Conservation (phyloP, 2,888 invertebrate genomes). For the Penaeus monodon region DNA sequence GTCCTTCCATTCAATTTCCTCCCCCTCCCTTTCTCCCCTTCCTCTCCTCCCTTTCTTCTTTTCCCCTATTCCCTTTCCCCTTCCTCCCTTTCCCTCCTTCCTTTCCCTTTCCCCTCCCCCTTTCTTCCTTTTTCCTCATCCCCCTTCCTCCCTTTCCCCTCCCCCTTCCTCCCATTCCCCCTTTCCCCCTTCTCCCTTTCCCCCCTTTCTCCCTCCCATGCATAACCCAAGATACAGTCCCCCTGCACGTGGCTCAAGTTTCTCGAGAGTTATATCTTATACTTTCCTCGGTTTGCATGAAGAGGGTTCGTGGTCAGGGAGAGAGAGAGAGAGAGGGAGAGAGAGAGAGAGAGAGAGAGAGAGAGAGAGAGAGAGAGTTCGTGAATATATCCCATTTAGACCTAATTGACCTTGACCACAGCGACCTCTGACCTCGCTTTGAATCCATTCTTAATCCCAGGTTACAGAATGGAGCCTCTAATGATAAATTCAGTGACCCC, state of each 20-base stretch:
- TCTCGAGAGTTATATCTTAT: no score
- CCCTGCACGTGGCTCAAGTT: no score
- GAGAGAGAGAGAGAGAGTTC: background rate
- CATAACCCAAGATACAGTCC: background rate
- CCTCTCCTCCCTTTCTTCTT: background rate
- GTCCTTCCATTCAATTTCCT: background rate
- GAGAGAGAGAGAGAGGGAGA: background rate
- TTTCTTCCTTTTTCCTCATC: no score
- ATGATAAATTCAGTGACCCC: no score
- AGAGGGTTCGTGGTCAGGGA: background rate
- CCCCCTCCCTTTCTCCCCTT: background rate
- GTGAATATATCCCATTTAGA: no score
- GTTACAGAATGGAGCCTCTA: no score
- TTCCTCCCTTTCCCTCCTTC: no score
- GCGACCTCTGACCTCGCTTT: no score
- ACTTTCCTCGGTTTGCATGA: no score
- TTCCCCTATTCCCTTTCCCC: background rate
- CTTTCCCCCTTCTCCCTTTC: background rate
- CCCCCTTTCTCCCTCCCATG: background rate
- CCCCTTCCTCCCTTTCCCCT: background rate
- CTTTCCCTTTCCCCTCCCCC: background rate
- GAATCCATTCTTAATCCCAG: no score
- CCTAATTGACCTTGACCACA: no score
- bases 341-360: constrained; percentile 9
- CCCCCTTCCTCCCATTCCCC: background rate